phyloP scores from a whole-genome alignment of 2,888 invertebrate genomes.

The Theodoxus fluviatilis region DNA sequence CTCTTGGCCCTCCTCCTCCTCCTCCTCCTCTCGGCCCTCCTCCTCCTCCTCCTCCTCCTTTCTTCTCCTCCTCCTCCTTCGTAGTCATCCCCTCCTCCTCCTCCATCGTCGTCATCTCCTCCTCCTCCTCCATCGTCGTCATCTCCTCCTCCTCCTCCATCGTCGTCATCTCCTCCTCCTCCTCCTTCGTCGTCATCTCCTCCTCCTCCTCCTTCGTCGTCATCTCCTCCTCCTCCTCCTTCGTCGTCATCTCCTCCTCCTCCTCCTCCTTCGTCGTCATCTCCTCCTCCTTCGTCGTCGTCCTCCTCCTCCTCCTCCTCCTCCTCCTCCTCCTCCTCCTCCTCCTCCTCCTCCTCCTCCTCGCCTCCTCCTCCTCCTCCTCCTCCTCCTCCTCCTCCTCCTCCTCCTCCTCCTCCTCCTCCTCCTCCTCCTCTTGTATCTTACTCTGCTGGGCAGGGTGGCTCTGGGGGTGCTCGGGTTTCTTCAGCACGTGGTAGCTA shows the following conservation, averaged over 20 bases:
- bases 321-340: conserved; percentile 24
- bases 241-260: conserved; percentile 5
- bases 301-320: conserved; percentile 21
- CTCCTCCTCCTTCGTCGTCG: conserved; percentile 17
- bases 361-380: conserved; percentile 20
- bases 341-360: conserved; percentile 28
- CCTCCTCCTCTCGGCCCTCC: not conserved
- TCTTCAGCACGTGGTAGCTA: conserved; percentile 31
- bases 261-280: not conserved
- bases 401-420: conserved; percentile 26
- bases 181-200: conserved; percentile 20
- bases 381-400: conserved; percentile 21
- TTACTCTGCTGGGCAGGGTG: conserved; percentile 28
- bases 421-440: conserved; percentile 17
- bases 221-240: not conserved
- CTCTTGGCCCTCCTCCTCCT: conserved; percentile 12
- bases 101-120: conserved; percentile 27
- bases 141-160: conserved; percentile 22
- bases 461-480: conserved; percentile 21
- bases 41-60: conserved; percentile 18
- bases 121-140: conserved; percentile 1
- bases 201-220: conserved; percentile 2
- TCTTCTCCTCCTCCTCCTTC: conserved; percentile 18
- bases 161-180: conserved; percentile 20
- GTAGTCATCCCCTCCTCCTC: conserved; percentile 24